Base-by-base conservation (phyloP, 2,888 invertebrate species). In the Meghimatium bilineatum region DNA sequence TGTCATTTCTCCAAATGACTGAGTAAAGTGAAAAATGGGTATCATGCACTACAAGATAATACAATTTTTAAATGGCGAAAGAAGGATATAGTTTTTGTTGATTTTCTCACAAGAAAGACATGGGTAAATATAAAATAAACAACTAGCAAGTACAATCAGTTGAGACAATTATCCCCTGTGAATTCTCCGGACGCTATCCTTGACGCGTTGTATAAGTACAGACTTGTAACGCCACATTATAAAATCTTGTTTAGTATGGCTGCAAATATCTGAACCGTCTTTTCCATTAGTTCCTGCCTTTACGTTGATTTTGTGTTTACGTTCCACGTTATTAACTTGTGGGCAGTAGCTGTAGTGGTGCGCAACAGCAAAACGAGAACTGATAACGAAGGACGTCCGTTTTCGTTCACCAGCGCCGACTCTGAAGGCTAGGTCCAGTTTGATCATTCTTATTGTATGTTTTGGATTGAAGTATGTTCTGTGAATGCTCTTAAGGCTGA, bases 321-420 rank as follows among this genome's bases (percentile, higher is more conserved):
- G 34, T 26, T 8, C 32, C 6, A 36, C 36, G 26, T 23, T 36
- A 3, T n/a, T 34, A 3, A 56, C 74, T 60, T 79, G 80, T 26
- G 80, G 80, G 29, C 84, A 84, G 63, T 74, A 67, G 74, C 84
- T 84, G 69, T 75, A 84, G 75, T 84, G 84, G 38, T 84, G 34
- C 14, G 80, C 84, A 8, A 80, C 44, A 10, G 84, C 84, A 63
- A 60, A 80, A 29, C 80, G 79, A 17, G 79, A 29, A 66, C 84
- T 84, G 74, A 84, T 67, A 10, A 66, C 74, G 34, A 80, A 84
- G 0, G 80, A 72, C 6, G 84, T 74, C 36, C 72, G 80, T 36
- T 72, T 78, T 0, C 84, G 23, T 49, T 84, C 84, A 10, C 84
- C 80, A 0, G 80, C 74, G 0, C 84, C 84, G 20, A 84, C 84